These are phyloP conservation scores for Aleadryas rufinucha DNA, from an alignment of 2,113 vertebrate species.

Conservation along the genomic window DNA sequence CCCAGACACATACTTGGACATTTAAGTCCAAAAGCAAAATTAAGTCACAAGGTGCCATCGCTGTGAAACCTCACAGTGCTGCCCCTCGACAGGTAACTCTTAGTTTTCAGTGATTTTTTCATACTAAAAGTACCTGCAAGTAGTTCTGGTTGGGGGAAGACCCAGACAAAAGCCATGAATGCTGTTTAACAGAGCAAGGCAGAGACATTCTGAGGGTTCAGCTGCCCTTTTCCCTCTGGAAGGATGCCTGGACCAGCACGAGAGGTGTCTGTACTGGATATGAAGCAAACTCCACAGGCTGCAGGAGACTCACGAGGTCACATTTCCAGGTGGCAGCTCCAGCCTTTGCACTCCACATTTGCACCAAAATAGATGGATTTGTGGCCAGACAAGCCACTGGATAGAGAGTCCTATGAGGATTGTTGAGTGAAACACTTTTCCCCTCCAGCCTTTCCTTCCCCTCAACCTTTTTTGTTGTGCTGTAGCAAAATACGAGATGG, in stretches of 20 bases:
- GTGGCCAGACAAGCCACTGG: not conserved
- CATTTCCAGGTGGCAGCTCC: not conserved
- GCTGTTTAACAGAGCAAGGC: not conserved
- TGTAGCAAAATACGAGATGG: not conserved
- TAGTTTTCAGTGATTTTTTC: not conserved
- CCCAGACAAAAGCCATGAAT: not conserved
- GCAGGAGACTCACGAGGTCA: accelerated
- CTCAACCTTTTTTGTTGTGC: not conserved
- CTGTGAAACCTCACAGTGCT: not conserved
- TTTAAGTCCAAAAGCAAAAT: not conserved
- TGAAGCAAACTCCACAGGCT: not conserved
- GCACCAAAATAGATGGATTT: not conserved
- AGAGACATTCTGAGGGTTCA: not conserved
- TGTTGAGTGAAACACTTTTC: not conserved
- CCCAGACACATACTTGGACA: not conserved
- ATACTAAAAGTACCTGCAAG: not conserved
- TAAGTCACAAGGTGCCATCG: not conserved
- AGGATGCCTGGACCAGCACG: not conserved
- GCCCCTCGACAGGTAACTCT: not conserved
- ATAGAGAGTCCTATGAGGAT: not conserved
- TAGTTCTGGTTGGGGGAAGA: not conserved
- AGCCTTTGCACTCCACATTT: not conserved
- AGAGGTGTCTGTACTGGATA: not conserved
- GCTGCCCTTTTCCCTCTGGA: not conserved
- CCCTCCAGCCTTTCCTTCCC: not conserved